A percentile compares a stretch with the other conserved stretches of the same genome.
These are phyloP conservation scores for Ptilodon capucinus DNA, from an alignment of 2,888 invertebrate genomes.

Conservation along the genomic window DNA sequence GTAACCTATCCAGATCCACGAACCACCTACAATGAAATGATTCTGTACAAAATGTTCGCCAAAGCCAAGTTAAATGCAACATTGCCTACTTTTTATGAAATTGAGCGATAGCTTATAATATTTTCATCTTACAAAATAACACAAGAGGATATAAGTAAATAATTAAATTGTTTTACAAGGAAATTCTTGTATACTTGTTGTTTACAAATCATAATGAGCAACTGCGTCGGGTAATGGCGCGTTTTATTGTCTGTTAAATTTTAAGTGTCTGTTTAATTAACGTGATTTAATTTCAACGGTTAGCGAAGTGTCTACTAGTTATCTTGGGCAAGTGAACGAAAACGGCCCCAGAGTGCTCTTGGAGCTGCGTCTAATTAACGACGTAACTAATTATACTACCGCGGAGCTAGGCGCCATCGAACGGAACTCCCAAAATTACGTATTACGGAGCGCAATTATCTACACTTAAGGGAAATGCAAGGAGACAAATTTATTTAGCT, in stretches of 20 bases:
- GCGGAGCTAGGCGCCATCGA: conserved; percentile 50
- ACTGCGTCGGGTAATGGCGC: conserved; percentile 8
- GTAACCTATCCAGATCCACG: too few relatives aligned
- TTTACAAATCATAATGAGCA: conserved; percentile 10
- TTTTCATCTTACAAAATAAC: too few relatives aligned
- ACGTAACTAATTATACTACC: conserved; percentile 78
- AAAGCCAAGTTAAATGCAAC: too few relatives aligned
- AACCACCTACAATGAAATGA: too few relatives aligned
- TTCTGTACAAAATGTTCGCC: too few relatives aligned
- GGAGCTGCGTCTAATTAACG: conserved; percentile 73
- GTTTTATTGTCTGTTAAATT: conserved; percentile 22
- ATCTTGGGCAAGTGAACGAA: conserved; percentile 59
- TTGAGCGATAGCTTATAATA: too few relatives aligned
- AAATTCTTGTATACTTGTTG: neutral
- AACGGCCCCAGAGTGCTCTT: conserved; percentile 66
- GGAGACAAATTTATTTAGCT: conserved; percentile 43
- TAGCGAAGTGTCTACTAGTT: conserved; percentile 39
- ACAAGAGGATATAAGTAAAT: too few relatives aligned
- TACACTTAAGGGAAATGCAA: conserved; percentile 62
- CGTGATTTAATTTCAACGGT: conserved; percentile 42
- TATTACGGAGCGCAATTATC: conserved; percentile 72
- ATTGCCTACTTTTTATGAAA: too few relatives aligned
- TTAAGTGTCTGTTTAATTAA: conserved; percentile 25
- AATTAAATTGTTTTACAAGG: neutral
- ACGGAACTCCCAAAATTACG: conserved; percentile 74